Percentiles rank a stretch among this genome's conserved stretches.
These are phyloP conservation scores for Apus apus DNA, from an alignment of 2,113 vertebrate genomes.

Conservation along the genomic window DNA sequence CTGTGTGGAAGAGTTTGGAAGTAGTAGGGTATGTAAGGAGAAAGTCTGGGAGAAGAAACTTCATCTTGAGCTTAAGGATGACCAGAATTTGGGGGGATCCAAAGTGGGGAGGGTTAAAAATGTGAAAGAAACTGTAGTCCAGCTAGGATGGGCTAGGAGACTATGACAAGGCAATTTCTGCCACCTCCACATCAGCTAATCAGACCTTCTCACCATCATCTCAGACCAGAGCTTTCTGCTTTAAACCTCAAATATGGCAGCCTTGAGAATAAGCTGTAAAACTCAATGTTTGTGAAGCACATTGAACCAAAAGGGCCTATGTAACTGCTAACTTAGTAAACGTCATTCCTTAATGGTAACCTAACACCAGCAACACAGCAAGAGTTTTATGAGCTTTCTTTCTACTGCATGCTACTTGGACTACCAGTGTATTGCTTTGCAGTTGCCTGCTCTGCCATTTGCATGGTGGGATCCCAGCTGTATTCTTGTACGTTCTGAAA, in stretches of 20 bases:
- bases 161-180: background rate
- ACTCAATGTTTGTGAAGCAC: background rate
- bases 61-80: background rate
- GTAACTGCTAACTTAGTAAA: background rate
- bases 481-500: background rate
- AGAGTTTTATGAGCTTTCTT: background rate
- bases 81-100: background rate
- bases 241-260: background rate
- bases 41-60: background rate
- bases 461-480: background rate
- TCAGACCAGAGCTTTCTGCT: background rate
- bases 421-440: background rate
- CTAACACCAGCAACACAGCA: background rate
- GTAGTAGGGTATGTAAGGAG: background rate
- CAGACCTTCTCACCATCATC: background rate
- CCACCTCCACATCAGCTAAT: background rate
- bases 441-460: background rate
- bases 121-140: accelerated
- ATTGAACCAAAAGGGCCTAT: background rate
- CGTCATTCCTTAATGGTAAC: background rate
- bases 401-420: background rate
- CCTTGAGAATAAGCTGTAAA: background rate
- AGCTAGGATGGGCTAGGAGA: background rate
- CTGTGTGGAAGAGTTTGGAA: background rate
- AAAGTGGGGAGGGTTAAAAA: background rate